Evolutionary conservation across 1,140 invertebrate species (phyloP).

Genomic region (Solenopsis fugax): DNA sequence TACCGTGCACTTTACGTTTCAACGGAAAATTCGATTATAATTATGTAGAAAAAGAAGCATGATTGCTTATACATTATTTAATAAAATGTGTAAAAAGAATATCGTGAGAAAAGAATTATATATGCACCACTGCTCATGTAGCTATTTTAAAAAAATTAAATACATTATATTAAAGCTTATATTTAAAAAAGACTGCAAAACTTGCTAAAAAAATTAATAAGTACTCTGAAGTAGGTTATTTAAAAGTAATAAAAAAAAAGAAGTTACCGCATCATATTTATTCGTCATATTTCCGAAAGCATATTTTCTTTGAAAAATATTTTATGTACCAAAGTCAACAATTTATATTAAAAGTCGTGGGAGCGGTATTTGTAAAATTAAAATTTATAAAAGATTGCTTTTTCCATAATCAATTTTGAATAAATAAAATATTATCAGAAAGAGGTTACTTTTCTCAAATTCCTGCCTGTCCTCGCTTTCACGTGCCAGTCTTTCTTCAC

Average conservation of each 20-base stretch:
- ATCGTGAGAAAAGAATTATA: not conserved
- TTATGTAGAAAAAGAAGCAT: not conserved
- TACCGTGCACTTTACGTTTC: not conserved
- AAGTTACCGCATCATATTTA: not conserved
- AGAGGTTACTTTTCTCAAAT: not conserved
- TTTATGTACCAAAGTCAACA: not conserved
- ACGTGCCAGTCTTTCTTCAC: not conserved
- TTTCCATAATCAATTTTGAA: not conserved
- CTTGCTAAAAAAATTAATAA: not conserved
- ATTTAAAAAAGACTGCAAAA: not conserved
- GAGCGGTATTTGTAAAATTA: not conserved
- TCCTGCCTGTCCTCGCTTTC: not conserved
- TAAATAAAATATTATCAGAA: slow-evolving; percentile 33
- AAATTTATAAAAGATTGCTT: not conserved
- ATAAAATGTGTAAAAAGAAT: not conserved
- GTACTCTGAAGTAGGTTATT: not conserved
- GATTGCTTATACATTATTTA: not conserved
- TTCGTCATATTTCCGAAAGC: not conserved
- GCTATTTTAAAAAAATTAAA: slow-evolving; percentile 1
- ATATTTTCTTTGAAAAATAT: not conserved
- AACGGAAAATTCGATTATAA: not conserved
- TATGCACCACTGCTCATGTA: not conserved
- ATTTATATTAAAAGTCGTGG: not conserved
- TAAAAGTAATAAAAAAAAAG: not conserved
- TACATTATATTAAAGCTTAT: not conserved